Percentiles rank a stretch among this genome's conserved stretches.
phyloP scores from a whole-genome alignment of 30 jellyfish, hydroid and myxozoan genomes.

The Aurelia coerulea region DNA sequence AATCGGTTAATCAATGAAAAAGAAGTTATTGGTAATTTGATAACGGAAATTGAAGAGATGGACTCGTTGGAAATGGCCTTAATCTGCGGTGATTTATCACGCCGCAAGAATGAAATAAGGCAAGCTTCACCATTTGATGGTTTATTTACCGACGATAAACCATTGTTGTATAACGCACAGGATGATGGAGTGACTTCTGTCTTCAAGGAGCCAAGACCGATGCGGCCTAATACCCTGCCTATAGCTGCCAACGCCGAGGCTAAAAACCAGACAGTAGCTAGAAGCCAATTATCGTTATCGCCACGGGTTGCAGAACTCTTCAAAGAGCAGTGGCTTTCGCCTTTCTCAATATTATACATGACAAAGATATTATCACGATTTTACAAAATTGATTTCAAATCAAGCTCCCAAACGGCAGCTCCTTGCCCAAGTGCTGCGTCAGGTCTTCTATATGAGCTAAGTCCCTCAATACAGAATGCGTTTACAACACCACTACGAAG shows the following conservation, averaged over 20 bases:
- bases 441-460: conserved; percentile 69
- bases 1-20: conserved; percentile 3
- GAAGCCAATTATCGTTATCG: neutral
- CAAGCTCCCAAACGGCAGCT: neutral
- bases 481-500: conserved; percentile 72
- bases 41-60: conserved; percentile 15
- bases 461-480: conserved; percentile 70
- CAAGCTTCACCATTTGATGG: conserved; percentile 22
- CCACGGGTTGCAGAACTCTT: conserved; percentile 53
- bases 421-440: conserved; percentile 11
- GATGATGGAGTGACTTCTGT: neutral
- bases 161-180: conserved; percentile 6
- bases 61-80: conserved; percentile 45
- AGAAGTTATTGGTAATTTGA: neutral
- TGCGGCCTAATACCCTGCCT: conserved; percentile 18
- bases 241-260: neutral
- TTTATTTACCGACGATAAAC: conserved; percentile 42
- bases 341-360: conserved; percentile 66
- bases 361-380: conserved; percentile 36
- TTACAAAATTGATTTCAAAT: conserved; percentile 12
- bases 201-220: conserved; percentile 26
- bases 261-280: neutral
- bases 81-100: neutral
- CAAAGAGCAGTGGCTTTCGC: conserved; percentile 75
- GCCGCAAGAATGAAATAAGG: neutral